A percentile compares a stretch with the other conserved stretches of the same genome.
These are phyloP conservation scores for Gallinago jamesoni DNA, from an alignment of 2,113 vertebrate genomes.

Conservation along the genomic window DNA sequence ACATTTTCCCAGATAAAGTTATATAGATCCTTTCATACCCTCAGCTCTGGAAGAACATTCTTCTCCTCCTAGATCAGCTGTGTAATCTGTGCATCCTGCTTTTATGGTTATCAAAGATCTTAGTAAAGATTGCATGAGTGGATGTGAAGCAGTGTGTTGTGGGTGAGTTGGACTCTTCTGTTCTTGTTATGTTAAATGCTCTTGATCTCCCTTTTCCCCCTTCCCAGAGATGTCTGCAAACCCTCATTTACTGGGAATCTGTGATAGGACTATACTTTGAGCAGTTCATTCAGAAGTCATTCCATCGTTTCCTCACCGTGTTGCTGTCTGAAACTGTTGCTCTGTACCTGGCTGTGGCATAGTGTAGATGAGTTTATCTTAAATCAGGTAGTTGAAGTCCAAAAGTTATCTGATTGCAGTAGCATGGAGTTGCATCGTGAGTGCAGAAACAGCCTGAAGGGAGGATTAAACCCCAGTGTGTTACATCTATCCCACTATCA, in stretches of 20 bases:
- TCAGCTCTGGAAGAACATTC: neutral
- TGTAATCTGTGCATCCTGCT: neutral
- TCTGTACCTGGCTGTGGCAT: neutral
- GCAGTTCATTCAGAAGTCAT: neutral
- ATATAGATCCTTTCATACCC: neutral
- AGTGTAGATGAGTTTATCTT: neutral
- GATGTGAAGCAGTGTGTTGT: neutral
- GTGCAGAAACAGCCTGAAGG: neutral
- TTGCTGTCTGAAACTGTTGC: neutral
- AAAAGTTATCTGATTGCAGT: neutral
- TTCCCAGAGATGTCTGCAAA: neutral
- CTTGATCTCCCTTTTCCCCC: neutral
- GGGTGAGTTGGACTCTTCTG: neutral
- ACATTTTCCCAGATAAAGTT: neutral
- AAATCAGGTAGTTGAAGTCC: neutral
- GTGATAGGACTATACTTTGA: neutral
- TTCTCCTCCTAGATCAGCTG: neutral
- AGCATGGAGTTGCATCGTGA: neutral
- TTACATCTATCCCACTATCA: neutral
- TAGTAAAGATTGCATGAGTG: constrained; percentile 9
- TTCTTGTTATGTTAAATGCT: neutral
- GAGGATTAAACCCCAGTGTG: neutral
- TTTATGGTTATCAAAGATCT: constrained; percentile 1
- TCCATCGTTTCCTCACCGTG: neutral
- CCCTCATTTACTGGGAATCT: neutral